Evolutionary conservation across 2,797 vertebrate genomes (phyloP).

Genomic region (Phoebastria nigripes): DNA sequence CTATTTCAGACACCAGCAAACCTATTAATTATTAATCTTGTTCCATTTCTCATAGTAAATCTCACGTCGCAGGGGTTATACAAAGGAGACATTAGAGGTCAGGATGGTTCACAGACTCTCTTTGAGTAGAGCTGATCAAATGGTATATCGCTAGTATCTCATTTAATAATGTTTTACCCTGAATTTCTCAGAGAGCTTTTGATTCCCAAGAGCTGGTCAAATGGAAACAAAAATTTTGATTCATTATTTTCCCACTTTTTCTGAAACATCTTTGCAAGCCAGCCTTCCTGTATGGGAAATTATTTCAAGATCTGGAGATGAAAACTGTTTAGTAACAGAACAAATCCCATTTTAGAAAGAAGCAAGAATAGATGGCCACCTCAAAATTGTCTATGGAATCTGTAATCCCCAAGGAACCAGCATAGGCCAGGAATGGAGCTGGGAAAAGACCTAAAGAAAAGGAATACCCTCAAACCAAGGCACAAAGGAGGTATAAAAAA

Average conservation of each 20-base stretch:
- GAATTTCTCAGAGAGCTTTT: not conserved
- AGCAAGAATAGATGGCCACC: not conserved
- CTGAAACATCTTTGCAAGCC: not conserved
- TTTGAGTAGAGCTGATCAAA: not conserved
- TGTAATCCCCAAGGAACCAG: not conserved
- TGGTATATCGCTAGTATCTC: not conserved
- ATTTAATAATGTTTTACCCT: constrained; percentile 4
- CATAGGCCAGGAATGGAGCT: not conserved
- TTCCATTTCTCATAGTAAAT: constrained; percentile 49
- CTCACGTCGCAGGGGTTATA: constrained; percentile 15
- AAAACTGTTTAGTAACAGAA: not conserved
- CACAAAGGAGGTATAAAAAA: not conserved
- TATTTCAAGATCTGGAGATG: not conserved
- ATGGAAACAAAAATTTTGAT: not conserved
- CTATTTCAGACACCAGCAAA: constrained; percentile 35
- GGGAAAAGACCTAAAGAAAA: not conserved
- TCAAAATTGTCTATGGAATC: not conserved
- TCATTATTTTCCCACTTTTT: not conserved
- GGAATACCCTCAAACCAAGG: not conserved
- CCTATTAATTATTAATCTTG: constrained; percentile 44
- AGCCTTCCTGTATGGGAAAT: not conserved
- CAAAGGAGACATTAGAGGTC: constrained; percentile 43
- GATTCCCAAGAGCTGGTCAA: not conserved
- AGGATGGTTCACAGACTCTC: not conserved
- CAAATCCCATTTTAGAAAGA: not conserved